phyloP scores from a whole-genome alignment of 2,797 vertebrate species.

The Morus bassanus region DNA sequence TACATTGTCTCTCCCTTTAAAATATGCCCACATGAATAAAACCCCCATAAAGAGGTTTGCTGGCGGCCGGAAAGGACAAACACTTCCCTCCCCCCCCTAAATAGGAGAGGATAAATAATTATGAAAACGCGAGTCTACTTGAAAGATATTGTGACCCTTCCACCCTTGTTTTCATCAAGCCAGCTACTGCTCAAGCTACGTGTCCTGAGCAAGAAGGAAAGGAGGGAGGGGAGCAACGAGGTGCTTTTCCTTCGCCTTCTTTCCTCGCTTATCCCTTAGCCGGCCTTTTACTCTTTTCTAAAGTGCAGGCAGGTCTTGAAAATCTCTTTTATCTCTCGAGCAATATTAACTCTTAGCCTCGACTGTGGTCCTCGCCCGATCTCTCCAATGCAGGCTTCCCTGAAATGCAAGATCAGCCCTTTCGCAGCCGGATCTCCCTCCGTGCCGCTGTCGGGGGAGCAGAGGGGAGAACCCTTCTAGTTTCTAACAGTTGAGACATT shows the following conservation, averaged over 20 bases:
- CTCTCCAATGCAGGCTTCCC: conserved; percentile 46
- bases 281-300: conserved; percentile 75
- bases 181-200: conserved; percentile 50
- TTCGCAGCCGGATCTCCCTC: conserved; percentile 39
- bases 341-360: conserved; percentile 39
- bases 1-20: conserved; percentile 45
- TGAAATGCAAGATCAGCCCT: conserved; percentile 46
- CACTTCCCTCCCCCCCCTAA: neutral
- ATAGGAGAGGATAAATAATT: conserved; percentile 28
- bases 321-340: conserved; percentile 75
- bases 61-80: conserved; percentile 5
- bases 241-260: conserved; percentile 57
- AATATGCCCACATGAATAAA: neutral
- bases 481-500: neutral
- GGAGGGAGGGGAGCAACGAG: neutral
- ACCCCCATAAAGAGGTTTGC: neutral
- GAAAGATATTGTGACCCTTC: conserved; percentile 42
- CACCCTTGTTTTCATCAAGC: conserved; percentile 47
- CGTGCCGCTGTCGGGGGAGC: neutral
- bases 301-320: conserved; percentile 14
- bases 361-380: conserved; percentile 32
- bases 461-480: neutral
- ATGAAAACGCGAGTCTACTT: conserved; percentile 25
- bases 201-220: conserved; percentile 46
- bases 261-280: neutral